Evolutionary conservation across 2,888 invertebrate species (phyloP), one percentile per base, ranked within the genome.

Genomic region (Caenorhabditis virilis): DNA sequence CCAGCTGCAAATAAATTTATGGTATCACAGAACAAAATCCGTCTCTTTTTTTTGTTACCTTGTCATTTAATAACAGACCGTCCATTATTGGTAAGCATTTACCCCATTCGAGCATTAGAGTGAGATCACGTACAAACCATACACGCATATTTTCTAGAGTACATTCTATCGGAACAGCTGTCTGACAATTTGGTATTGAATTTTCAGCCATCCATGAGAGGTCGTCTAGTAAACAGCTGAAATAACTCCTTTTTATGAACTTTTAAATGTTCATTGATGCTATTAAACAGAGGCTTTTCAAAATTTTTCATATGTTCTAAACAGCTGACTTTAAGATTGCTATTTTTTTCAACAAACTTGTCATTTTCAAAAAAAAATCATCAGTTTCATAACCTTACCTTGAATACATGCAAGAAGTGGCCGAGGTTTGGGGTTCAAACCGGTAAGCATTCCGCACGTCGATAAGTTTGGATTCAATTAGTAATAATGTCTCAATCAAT

Each of bases 91-190:
- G 72, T 7, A 76, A 45, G 25, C 67, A 62, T 42, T 76, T 76
- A 15, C 74, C 74, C 76, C 76, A 76, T 43, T 76, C 76, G 50
- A 76, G 60, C 76, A 76, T 76, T 18, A 76, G 61, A 6, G 72
- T 64, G 6, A 76, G 53, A 60, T 76, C 76, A 15, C 73, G 49
- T 1, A 73, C 72, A 54, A 76, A 74, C 76, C 76, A 76, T 38
- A 55, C 49, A n/a, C 76, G 62, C 41, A 76, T 43, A 1, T 65
- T 57, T 46, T 63, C 67, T 9, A 69, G 59, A 5, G 72, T 53
- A 48, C 74, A 74, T n/a, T 56, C 58, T 25, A 54, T 49, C 4
- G 71, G 62, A 30, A 45, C 47, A 2, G 35, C 15, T 9, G 47
- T 58, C 20, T 33, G 18, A 5, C 42, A 38, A 2, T 46, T 39